Evolutionary conservation across 2,797 vertebrate species (phyloP), one percentile per base, ranked within the genome.

Genomic region (Hapalemur alaotrensis): DNA sequence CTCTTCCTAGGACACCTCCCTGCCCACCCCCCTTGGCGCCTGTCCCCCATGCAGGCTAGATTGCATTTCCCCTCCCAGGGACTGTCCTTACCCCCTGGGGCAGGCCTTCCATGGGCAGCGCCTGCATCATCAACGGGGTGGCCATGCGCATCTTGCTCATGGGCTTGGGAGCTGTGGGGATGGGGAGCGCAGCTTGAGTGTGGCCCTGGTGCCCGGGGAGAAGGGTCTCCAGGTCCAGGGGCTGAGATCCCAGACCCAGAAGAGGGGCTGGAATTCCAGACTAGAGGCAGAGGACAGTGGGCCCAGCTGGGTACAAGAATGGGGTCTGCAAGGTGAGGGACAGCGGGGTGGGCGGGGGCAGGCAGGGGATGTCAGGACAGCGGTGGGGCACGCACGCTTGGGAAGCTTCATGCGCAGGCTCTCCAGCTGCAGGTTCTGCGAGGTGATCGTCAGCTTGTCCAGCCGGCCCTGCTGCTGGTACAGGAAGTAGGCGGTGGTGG

Each of bases 401-500:
- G 99, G 97, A 63, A 99, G 96, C 46, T 98, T 98, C 32, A 97
- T 96, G 94, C 98, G 96, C 95, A 99, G 97, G 2, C 81, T 97
- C 50, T 99, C 97, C 96, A 99, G 91, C 97, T 99, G 98, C 97
- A 99, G 95, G 14, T 57, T 98, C 75, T 99, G 98, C 0, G 99
- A 97, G 69, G 97, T 99, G 89, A 95, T 98, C 72, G 99, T 98
- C 95, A 99, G 98, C 2, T 98, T 96, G 76, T 97, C 97, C 97
- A 99, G 99, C 98, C 99, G 99, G 95, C 98, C 96, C 3, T 98
- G 99, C 97, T 99, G 99, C 97, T 98, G 98, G 75, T 99, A 98
- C 81, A 99, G 96, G 84, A 99, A 99, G 99, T 99, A 99, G 92
- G 99, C 73, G 0, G 99, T 99, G 97, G 99, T 99, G 1, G 99